phyloP scores from a whole-genome alignment of 2,888 invertebrate genomes.

The Acanthacorydalis orientalis region DNA sequence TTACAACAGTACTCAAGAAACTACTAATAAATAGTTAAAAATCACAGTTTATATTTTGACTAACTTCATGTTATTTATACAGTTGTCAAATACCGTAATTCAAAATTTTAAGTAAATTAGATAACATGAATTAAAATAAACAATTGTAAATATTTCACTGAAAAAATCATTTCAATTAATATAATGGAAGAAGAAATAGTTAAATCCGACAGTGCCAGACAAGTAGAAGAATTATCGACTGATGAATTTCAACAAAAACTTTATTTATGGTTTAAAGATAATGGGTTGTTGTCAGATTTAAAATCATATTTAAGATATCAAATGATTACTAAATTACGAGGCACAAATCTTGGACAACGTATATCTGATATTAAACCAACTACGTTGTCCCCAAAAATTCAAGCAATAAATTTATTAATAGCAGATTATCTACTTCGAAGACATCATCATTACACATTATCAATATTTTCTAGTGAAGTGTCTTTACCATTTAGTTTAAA shows the following conservation, averaged over 20 bases:
- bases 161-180: neutral
- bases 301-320: slow-evolving; percentile 39
- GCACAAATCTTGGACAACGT: slow-evolving; percentile 25
- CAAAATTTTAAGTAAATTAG: no score
- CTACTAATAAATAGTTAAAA: no score
- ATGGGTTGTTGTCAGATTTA: slow-evolving; percentile 38
- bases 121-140: neutral
- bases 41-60: no score
- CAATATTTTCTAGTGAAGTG: slow-evolving; percentile 43
- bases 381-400: slow-evolving; percentile 31
- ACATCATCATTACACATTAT: slow-evolving; percentile 38
- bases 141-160: neutral
- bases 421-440: slow-evolving; percentile 40
- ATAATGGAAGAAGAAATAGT: slow-evolving; percentile 11
- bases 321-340: slow-evolving; percentile 36
- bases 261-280: slow-evolving; percentile 39
- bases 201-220: slow-evolving; percentile 12
- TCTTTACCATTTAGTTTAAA: slow-evolving; percentile 28
- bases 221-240: slow-evolving; percentile 16
- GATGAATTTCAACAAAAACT: slow-evolving; percentile 40
- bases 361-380: slow-evolving; percentile 18
- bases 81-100: no score
- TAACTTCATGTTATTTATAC: no score
- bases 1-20: no score
- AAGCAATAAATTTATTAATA: slow-evolving; percentile 42